These are phyloP conservation scores for Cynopterus sphinx DNA, from an alignment of 2,797 vertebrate species.

Conservation along the genomic window DNA sequence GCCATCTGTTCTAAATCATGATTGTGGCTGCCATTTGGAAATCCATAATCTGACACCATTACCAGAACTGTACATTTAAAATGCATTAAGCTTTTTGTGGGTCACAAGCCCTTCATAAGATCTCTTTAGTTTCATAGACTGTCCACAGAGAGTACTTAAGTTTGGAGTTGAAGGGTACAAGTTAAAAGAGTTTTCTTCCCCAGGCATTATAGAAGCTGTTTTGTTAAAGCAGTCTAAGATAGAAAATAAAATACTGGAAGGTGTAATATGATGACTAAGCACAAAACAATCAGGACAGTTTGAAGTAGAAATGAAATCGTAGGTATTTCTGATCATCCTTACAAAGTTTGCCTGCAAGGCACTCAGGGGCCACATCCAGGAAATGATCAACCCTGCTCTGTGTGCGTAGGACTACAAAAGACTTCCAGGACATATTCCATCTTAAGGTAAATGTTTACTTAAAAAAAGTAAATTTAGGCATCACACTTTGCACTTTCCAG, in stretches of 20 bases:
- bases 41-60: conserved; percentile 54
- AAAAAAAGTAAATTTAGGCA: neutral
- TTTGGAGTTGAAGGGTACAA: neutral
- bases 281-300: neutral
- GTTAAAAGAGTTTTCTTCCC: neutral
- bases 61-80: neutral
- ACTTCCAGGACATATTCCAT: neutral
- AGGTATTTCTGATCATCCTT: neutral
- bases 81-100: neutral
- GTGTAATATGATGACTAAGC: neutral
- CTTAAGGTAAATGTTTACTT: neutral
- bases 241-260: neutral
- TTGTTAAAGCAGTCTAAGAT: neutral
- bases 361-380: neutral
- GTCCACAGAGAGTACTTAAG: neutral
- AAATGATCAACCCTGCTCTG: neutral
- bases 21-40: conserved; percentile 53
- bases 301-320: neutral
- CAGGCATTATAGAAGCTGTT: neutral
- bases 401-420: neutral
- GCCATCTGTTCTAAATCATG: conserved; percentile 57
- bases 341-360: neutral
- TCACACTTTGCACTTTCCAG: neutral
- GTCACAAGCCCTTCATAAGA: neutral
- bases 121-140: neutral